phyloP scores from a whole-genome alignment of 2,888 invertebrate species.

The Drosophila stalkeri region DNA sequence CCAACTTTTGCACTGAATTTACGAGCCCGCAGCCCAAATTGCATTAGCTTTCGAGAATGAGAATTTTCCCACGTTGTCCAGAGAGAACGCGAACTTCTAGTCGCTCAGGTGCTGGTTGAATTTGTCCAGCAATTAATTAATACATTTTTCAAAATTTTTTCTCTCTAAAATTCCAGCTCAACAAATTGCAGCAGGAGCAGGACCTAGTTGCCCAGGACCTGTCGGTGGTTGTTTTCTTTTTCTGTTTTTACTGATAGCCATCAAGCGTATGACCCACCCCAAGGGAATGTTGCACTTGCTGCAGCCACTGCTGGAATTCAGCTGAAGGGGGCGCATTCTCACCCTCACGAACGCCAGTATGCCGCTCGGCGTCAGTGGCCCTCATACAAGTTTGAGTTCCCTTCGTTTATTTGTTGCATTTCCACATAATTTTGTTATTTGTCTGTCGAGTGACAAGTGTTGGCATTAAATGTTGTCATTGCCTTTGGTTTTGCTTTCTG shows the following conservation, averaged over 20 bases:
- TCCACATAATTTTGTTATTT: slow-evolving; percentile 80
- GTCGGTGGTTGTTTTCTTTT: slow-evolving; percentile 41
- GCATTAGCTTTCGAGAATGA: slow-evolving; percentile 70
- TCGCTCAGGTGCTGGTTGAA: slow-evolving; percentile 42
- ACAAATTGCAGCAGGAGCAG: slow-evolving; percentile 49
- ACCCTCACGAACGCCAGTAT: slow-evolving; percentile 29
- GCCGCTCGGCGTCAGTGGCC: slow-evolving; percentile 24
- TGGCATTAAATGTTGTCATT: slow-evolving; percentile 29
- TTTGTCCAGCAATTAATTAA: slow-evolving; percentile 43
- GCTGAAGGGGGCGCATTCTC: slow-evolving; percentile 30
- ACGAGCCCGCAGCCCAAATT: slow-evolving; percentile 75
- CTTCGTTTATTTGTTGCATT: slow-evolving; percentile 66
- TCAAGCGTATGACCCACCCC: slow-evolving; percentile 46
- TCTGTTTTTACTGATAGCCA: slow-evolving; percentile 46
- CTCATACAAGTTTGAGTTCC: slow-evolving; percentile 23
- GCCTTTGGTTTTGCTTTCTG: slow-evolving; percentile 37
- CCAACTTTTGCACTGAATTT: slow-evolving; percentile 79
- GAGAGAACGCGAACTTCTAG: slow-evolving; percentile 12
- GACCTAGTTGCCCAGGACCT: slow-evolving; percentile 53
- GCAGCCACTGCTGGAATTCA: slow-evolving; percentile 50
- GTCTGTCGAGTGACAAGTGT: slow-evolving; percentile 71
- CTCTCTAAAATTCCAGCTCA: slow-evolving; percentile 9
- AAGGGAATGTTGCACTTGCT: slow-evolving; percentile 61
- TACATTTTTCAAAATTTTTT: slow-evolving; percentile 20
- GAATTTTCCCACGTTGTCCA: slow-evolving; percentile 76